Evolutionary conservation across 92 coral and sea anemone species (phyloP).

Genomic region (Phenganax marumi): DNA sequence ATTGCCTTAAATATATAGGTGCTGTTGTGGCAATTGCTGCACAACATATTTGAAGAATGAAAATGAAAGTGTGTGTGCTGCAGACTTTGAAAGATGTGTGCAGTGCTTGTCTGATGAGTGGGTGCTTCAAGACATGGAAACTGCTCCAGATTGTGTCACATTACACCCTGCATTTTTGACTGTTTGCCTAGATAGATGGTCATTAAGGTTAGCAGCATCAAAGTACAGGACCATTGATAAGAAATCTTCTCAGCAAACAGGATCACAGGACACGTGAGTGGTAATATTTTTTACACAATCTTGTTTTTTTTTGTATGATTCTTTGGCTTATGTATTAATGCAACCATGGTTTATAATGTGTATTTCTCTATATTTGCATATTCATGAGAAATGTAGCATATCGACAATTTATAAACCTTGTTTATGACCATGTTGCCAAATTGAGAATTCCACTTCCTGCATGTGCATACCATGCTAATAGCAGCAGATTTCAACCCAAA

Average conservation of each 20-base stretch:
- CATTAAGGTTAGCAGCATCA: background rate
- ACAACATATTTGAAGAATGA: background rate
- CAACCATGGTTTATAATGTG: background rate
- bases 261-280: background rate
- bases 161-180: conserved; percentile 10
- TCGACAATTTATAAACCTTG: background rate
- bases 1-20: background rate
- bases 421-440: background rate
- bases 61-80: background rate
- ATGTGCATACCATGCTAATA: background rate
- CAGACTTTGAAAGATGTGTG: conserved; percentile 1
- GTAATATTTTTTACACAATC: background rate
- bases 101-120: conserved; percentile 18
- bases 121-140: conserved; percentile 24
- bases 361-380: background rate
- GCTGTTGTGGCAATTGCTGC: conserved; percentile 13
- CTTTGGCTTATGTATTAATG: background rate
- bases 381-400: conserved; percentile 17
- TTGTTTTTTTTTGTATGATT: background rate
- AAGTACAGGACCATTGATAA: conserved; percentile 22
- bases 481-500: conserved; percentile 10
- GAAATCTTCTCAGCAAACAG: background rate
- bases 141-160: conserved; percentile 12
- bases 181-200: conserved; percentile 17
- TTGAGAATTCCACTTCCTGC: background rate